Evolutionary conservation across 2,113 vertebrate species (phyloP), one percentile per base, ranked within the genome.

Genomic region (Hemicordylus capensis): DNA sequence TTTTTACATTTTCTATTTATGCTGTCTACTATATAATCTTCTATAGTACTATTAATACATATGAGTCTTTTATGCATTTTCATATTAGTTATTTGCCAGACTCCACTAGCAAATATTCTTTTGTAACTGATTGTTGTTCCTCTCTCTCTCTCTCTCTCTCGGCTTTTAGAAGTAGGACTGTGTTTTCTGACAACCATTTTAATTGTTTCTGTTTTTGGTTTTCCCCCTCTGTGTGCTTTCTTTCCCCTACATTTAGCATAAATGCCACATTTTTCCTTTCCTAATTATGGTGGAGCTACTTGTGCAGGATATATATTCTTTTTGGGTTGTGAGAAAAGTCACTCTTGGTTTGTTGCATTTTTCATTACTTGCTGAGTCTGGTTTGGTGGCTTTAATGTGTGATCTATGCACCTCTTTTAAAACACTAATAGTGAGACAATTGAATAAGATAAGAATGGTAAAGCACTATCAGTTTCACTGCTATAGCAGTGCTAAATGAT

Each of bases 1-100:
- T 92, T 94, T 95, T 92, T 92, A 92, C 86, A 90, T 95, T 96
- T 94, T 95, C 88, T 88, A 82, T 95, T 94, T 94, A 92, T 94
- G 91, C 74, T 91, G 82, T 90, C 88, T 88, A 86, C 92, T 93
- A 92, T 92, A 95, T 91, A 93, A 93, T 94, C 87, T 96, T 92
- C 83, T 92, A 94, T 93, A 89, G 91, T 90, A 94, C 93, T 95
- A 94, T 93, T 90, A 95, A 70, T 93, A 80, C 87, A 91, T 93
- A 94, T 94, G 92, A 94, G 87, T 88, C 84, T 86, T 93, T 93
- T 95, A 92, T 95, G 93, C 90, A 93, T 95, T 95, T 92, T 91
- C 90, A 87, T 94, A 93, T 91, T 93, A 92, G 92, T 94, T 93
- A 93, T 81, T 95, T 89, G 91, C 69, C 90, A 78, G 89, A 93